Evolutionary conservation across 1,140 invertebrate species (phyloP), one percentile per base, ranked within the genome.

Genomic region (Schlechtendalia chinensis): DNA sequence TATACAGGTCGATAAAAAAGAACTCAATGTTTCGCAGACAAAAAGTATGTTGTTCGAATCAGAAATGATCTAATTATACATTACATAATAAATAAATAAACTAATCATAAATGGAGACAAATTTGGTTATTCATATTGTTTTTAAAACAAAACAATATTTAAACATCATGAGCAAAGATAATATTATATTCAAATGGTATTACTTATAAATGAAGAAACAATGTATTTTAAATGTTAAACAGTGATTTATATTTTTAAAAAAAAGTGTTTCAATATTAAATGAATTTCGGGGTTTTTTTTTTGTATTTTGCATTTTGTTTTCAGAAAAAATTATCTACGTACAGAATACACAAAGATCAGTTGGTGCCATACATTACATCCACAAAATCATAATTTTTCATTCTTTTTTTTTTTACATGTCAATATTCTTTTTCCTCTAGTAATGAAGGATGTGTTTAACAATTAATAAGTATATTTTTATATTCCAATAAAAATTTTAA

Each of bases 71-170:
- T 67, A n/a, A 69, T 53, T 27, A 27, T 53, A 71, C 67, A 53
- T 71, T 53, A 71, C 27, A 69, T 69, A 71, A 29, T 71, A 19
- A 71, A 71, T 29, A n/a, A n/a, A n/a, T n/a, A 71, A 50, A 27
- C 16, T 71, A 53, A 71, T 71, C 47, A 53, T 53, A 71, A 67
- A 71, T 71, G 67, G 19, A 53, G 47, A 71, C 47, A 71, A 71
- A 71, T 53, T 53, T 71, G 16, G 10, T 71, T 61, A 61, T 58
- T 58, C 32, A 45, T n/a, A 59, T 45, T 61, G 74, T 77, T 77
- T 77, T 61, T 77, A 77, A 77, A 77, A 77, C 74, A 77, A 77
- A 77, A 77, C 74, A 77, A 77, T 61, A 61, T 16, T 61, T 53
- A 27, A 45, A 58, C 19, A 32, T 58, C 29, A 77, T 77, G 74